Evolutionary conservation across 2,888 invertebrate genomes (phyloP).

Genomic region (Charanyca ferruginea): DNA sequence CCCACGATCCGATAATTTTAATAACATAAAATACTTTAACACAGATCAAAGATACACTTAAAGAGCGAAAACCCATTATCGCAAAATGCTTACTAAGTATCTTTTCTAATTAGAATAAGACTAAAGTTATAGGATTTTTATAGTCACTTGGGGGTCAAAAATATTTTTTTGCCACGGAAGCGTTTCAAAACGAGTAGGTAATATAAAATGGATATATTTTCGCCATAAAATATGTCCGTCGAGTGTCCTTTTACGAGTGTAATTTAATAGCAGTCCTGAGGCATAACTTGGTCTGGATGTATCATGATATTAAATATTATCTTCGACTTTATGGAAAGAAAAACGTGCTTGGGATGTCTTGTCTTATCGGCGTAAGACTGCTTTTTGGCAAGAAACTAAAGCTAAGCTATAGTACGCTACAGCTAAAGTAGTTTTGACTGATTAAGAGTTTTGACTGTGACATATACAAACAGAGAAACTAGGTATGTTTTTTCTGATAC

Average conservation of each 20-base stretch:
- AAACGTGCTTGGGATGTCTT: slow-evolving; percentile 2
- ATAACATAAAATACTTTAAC: slow-evolving; percentile 7
- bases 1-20: no score
- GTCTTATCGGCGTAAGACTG: neutral
- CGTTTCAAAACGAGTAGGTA: slow-evolving; percentile 30
- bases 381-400: neutral
- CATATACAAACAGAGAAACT: neutral
- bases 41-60: slow-evolving; percentile 12
- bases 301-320: slow-evolving; percentile 38
- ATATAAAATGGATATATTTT: slow-evolving; percentile 54
- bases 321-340: slow-evolving; percentile 2
- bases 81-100: slow-evolving; percentile 29
- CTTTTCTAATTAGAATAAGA: slow-evolving; percentile 52
- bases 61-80: slow-evolving; percentile 3
- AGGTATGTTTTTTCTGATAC: neutral
- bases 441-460: no score
- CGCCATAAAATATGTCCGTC: slow-evolving; percentile 50
- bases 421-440: no score
- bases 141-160: slow-evolving; percentile 10
- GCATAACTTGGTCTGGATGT: slow-evolving; percentile 32
- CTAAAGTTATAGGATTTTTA: slow-evolving; percentile 50
- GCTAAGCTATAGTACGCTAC: no score
- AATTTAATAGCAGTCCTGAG: slow-evolving; percentile 53
- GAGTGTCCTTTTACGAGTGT: slow-evolving; percentile 55
- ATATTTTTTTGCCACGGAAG: slow-evolving; percentile 40